Conservation (phyloP, 1,140 invertebrate species). For the Tetramorium simillimum region DNA sequence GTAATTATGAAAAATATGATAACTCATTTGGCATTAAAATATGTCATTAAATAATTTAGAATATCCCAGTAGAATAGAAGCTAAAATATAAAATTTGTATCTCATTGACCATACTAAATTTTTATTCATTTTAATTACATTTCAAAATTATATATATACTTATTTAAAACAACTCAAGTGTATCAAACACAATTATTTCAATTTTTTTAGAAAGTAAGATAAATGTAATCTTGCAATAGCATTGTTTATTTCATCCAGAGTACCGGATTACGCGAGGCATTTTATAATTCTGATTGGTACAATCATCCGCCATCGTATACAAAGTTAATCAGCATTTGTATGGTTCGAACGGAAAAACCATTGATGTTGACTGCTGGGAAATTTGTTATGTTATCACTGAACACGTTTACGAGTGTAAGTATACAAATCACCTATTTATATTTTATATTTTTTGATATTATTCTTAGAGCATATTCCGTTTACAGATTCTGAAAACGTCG, state of each 20-base stretch:
- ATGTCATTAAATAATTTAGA: background rate
- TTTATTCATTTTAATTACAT: background rate
- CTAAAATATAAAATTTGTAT: background rate
- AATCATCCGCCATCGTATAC: background rate
- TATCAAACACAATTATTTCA: background rate
- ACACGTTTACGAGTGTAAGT: conserved; percentile 71
- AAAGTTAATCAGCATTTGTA: conserved; percentile 51
- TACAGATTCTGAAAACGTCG: conserved; percentile 67
- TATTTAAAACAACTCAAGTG: background rate
- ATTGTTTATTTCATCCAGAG: conserved; percentile 17
- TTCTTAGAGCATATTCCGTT: conserved; percentile 1
- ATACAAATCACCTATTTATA: background rate
- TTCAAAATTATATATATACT: background rate
- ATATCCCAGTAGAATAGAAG: background rate
- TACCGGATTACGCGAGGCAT: conserved; percentile 32
- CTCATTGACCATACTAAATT: background rate
- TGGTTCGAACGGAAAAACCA: conserved; percentile 63
- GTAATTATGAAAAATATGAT: conserved; percentile 5
- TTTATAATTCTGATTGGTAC: conserved; percentile 55
- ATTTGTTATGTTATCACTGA: conserved; percentile 70
- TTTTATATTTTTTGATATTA: background rate
- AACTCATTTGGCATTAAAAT: background rate
- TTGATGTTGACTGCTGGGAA: conserved; percentile 72
- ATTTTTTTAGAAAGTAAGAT: background rate
- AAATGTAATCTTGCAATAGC: background rate